Percentiles rank a stretch among this genome's conserved stretches.
phyloP scores from a whole-genome alignment of 2,888 invertebrate species.

The Lasioglossum figueresi region DNA sequence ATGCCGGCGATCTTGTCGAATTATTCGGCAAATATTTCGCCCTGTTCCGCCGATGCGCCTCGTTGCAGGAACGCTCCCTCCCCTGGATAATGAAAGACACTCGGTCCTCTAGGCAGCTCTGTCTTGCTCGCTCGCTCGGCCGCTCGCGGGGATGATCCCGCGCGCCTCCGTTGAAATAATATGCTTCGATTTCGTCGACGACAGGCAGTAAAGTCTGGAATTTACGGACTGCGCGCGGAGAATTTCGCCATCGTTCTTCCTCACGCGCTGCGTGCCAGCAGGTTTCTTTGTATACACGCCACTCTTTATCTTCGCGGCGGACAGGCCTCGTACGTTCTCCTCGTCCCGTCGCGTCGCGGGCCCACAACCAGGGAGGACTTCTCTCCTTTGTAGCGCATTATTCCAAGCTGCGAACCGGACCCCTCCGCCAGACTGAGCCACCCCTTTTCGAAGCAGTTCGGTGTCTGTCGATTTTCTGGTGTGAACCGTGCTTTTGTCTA shows the following conservation, averaged over 20 bases:
- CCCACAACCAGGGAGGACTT: neutral
- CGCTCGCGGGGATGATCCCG: conserved; percentile 24
- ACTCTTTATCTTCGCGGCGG: conserved; percentile 41
- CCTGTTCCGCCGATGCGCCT: neutral
- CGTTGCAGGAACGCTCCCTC: neutral
- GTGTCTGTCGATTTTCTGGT: neutral
- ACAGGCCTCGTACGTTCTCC: conserved; percentile 43
- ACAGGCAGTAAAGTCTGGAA: conserved; percentile 68
- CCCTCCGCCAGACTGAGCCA: neutral
- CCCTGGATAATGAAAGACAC: conserved; percentile 6
- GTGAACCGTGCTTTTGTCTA: neutral
- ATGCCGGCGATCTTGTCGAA: neutral
- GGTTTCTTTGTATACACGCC: conserved; percentile 47
- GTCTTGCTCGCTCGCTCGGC: neutral
- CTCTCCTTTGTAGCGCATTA: conserved; percentile 16
- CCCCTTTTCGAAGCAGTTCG: neutral
- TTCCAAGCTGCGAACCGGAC: conserved; percentile 12
- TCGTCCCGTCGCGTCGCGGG: conserved; percentile 1
- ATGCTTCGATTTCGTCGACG: conserved; percentile 69
- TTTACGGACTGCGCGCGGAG: conserved; percentile 56
- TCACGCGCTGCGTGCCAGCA: conserved; percentile 55
- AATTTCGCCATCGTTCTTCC: conserved; percentile 62
- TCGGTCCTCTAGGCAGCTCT: neutral
- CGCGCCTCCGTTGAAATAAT: conserved; percentile 61
- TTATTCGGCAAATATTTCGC: conserved; percentile 10